Evolutionary conservation across 2,113 vertebrate genomes (phyloP).

Genomic region (Physeter macrocephalus): DNA sequence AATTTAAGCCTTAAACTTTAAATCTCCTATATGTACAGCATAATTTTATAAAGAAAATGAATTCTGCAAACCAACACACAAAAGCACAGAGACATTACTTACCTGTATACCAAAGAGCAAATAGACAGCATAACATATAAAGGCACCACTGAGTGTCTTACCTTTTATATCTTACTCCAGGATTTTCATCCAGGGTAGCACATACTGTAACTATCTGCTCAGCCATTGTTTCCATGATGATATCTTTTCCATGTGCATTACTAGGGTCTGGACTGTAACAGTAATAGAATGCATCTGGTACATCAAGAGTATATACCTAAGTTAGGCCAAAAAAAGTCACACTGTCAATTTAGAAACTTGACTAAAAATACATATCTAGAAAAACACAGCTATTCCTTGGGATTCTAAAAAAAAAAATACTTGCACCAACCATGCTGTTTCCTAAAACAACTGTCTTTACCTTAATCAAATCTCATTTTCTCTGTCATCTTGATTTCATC

Average conservation of each 20-base stretch:
- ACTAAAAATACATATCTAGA: background rate
- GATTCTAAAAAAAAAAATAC: background rate
- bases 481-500: slow-evolving; percentile 26
- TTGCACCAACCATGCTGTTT: slow-evolving; percentile 5
- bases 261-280: slow-evolving; percentile 87
- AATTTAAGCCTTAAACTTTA: background rate
- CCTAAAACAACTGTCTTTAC: background rate
- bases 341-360: slow-evolving; percentile 21
- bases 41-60: background rate
- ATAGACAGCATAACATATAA: background rate
- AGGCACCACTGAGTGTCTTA: slow-evolving; percentile 57
- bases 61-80: background rate
- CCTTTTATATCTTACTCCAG: slow-evolving; percentile 93
- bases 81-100: background rate
- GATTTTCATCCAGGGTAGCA: slow-evolving; percentile 94
- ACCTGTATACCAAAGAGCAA: background rate
- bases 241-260: slow-evolving; percentile 81
- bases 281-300: slow-evolving; percentile 89
- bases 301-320: slow-evolving; percentile 93
- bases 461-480: slow-evolving; percentile 9
- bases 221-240: slow-evolving; percentile 87
- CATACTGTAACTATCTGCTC: slow-evolving; percentile 95
- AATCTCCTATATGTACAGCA: background rate
- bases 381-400: background rate
- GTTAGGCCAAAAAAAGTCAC: slow-evolving; percentile 29